Evolutionary conservation across 30 jellyfish, hydroid and myxozoan species (phyloP).

Genomic region (Nemopilema nomurai): DNA sequence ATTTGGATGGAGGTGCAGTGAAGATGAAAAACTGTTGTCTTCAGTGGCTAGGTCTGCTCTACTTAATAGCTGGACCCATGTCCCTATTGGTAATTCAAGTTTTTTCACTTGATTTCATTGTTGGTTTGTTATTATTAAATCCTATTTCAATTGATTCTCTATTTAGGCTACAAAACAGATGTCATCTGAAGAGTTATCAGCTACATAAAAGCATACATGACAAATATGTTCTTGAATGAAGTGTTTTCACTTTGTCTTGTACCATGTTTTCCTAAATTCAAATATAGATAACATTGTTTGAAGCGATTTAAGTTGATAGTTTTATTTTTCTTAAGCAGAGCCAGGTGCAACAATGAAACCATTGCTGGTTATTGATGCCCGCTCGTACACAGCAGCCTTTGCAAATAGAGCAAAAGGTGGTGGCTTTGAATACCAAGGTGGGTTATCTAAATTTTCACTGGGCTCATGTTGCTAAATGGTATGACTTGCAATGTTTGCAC

Average conservation of each 20-base stretch:
- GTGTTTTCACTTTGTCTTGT: no score
- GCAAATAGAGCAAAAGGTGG: constrained; percentile 99
- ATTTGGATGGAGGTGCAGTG: constrained; percentile 95
- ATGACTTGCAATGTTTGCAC: no score
- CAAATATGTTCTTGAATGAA: no score
- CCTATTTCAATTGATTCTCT: no score
- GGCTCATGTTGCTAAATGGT: no score
- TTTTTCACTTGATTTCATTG: not conserved
- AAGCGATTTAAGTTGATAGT: not conserved
- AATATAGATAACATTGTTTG: no score
- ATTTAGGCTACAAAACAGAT: no score
- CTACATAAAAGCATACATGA: no score
- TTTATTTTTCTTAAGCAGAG: constrained; percentile 42
- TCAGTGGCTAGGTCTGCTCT: constrained; percentile 84
- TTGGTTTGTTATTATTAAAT: no score
- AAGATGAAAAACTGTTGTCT: constrained; percentile 83
- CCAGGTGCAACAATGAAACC: constrained; percentile 44
- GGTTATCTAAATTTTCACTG: not conserved
- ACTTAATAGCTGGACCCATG: constrained; percentile 59
- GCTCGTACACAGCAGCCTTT: constrained; percentile 95
- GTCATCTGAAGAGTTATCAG: no score
- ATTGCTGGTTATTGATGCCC: constrained; percentile 86
- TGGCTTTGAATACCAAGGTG: constrained; percentile 96
- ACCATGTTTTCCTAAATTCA: no score
- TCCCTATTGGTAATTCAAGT: constrained; percentile 27